phyloP scores from a whole-genome alignment of 2,113 vertebrate species.

The Stictonetta naevosa region DNA sequence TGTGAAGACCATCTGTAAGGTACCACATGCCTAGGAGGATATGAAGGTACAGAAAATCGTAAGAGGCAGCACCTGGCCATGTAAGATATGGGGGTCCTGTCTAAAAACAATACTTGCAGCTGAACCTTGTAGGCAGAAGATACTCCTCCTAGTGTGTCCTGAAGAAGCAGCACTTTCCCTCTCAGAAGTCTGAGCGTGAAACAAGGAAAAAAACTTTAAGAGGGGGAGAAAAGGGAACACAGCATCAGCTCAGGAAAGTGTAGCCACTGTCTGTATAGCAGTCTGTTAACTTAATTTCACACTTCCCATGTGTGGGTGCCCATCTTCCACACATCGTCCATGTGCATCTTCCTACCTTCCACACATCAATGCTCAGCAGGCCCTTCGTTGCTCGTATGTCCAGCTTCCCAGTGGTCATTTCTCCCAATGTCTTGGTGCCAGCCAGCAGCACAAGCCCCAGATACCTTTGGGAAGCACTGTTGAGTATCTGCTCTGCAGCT shows the following conservation, averaged over 20 bases:
- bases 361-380: neutral
- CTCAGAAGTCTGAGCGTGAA: neutral
- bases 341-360: neutral
- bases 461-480: neutral
- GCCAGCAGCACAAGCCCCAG: neutral
- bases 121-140: neutral
- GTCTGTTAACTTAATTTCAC: neutral
- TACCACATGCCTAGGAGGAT: neutral
- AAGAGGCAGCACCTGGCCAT: neutral
- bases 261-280: neutral
- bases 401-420: neutral
- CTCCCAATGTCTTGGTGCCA: neutral
- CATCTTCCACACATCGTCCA: neutral
- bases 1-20: neutral
- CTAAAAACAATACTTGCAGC: neutral
- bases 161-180: neutral
- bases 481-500: neutral
- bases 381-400: accelerated
- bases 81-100: neutral
- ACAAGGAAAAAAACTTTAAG: neutral
- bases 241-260: neutral
- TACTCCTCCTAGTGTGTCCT: neutral
- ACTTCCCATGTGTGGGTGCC: neutral
- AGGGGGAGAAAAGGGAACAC: neutral
- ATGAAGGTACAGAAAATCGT: neutral